These are phyloP conservation scores for Ridgeia piscesae DNA, from an alignment of 1,140 invertebrate genomes.

Conservation along the genomic window DNA sequence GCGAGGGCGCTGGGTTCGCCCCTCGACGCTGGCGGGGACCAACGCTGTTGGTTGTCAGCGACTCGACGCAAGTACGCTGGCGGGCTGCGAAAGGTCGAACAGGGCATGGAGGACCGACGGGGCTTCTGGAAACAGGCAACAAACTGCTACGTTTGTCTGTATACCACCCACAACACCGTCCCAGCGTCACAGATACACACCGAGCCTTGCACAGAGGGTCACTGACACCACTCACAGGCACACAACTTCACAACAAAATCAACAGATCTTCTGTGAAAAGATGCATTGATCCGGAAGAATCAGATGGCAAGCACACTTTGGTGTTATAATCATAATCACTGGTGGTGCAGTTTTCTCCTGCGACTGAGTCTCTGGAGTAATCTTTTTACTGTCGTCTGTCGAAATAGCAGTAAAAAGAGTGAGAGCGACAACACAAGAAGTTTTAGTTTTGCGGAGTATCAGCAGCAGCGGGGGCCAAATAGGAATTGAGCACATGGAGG, in stretches of 20 bases:
- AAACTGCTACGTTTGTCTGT: neutral
- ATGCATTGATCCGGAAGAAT: neutral
- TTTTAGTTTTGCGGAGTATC: neutral
- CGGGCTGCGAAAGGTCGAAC: neutral
- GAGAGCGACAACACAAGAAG: neutral
- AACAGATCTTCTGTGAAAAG: neutral
- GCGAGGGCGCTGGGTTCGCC: neutral
- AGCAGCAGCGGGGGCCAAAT: neutral
- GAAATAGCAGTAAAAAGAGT: neutral
- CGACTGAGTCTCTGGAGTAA: neutral
- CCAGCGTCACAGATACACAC: neutral
- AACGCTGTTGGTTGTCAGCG: neutral
- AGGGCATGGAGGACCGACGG: neutral
- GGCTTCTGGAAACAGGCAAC: neutral
- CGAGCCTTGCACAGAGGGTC: too few relatives aligned
- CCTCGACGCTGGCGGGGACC: neutral
- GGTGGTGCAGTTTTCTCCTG: neutral
- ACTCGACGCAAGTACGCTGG: neutral
- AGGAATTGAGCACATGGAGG: neutral
- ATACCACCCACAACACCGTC: neutral
- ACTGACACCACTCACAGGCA: neutral
- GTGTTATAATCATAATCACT: neutral
- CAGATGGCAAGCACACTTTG: neutral
- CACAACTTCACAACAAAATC: neutral
- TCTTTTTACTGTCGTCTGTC: neutral